Base-by-base conservation (phyloP, 2,797 vertebrate species). In the Epinephelus malabaricus region DNA sequence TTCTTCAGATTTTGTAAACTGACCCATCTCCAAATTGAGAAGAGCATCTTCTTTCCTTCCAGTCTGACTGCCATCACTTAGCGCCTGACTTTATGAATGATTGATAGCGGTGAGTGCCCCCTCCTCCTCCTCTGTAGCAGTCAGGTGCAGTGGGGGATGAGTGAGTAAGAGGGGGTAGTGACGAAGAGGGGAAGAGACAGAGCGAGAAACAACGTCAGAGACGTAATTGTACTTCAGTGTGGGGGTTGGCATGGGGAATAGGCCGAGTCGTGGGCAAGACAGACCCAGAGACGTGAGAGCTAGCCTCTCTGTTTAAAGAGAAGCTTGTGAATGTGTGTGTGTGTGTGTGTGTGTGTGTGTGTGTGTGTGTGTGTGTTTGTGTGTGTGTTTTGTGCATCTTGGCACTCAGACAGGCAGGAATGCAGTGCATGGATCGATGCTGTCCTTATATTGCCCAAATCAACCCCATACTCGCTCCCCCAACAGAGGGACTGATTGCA, bases 71-170 rank as follows among this genome's bases (percentile, higher is more conserved):
- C 75, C 76, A 87, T 80, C 53, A 78, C 72, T 86, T 76, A 82
- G 77, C 55, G 74, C 47, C 60, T 65, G 65, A 66, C 67, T 82
- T 70, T 84, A 88, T 90, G 75, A 89, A 90, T 88, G 79, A 88
- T 88, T 91, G 75, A 91, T 88, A 50, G 70, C 75, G 45, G 70
- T 18, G 66, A 82, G 60, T 15, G 5, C 19, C 17, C 46, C 54
- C 40, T 30, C 56, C 47, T 63, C 34, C 43, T 64, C 34, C 43
- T 73, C 69, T 62, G 75, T 56, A 64, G 56, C 70, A 63, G 65
- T 49, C 64, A 86, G 63, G 69, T 80, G 49, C 40, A 66, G 73
- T 19, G 58, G 67, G 54, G 23, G 61, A 64, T 34, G 54, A 79
- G 51, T 66, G 63, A 81, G 55, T 60, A 58, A 66, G 72, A 51